Evolutionary conservation across 2,888 invertebrate species (phyloP), one percentile per base, ranked within the genome.

Genomic region (Ophonus ardosiacus): DNA sequence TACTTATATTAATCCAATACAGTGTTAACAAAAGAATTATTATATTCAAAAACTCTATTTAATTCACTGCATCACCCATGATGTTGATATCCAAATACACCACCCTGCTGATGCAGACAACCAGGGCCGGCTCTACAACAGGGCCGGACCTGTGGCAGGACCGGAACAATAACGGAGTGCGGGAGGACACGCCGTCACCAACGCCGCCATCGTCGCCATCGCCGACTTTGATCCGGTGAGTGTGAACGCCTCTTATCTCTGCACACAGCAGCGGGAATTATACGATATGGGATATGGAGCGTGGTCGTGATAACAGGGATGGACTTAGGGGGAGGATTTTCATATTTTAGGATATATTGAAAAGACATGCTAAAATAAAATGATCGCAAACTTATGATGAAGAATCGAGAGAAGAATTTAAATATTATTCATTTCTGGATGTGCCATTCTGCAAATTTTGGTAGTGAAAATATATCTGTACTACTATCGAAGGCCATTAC

Each of bases 81-180:
- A 83, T 83, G 83, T 61, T 83, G 40, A 83, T 83, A 38, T 83
- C 83, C 10, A 83, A 59, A 21, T 83, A 83, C 76, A 83, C 83
- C 1, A n/a, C 83, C 7, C 76, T 83, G 74, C 61, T 83, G 40
- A 83, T 83, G 83, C 76, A 74, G 76, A 83, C 83, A 38, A 18
- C 83, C 56, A 56, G 71, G 31, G 24, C 68, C 17, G 57, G 24
- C 6, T 56, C 59, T n/a, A 57, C 18, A 8, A 61, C 80, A 24
- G 40, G 18, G 15, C 10, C 63, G 71, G 63, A 18, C 24, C 18
- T 21, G 24, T 18, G 18, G 40, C 15, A 8, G 57, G 24, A 57
- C 24, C 0, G 57, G 18, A 74, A 74, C 43, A 57, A 21, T 2
- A 24, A 56, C n/a, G 78, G 57, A 13, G 13, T 31, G n/a, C 21